Evolutionary conservation across 2,888 invertebrate species (phyloP).

Genomic region (Lithosia quadra): DNA sequence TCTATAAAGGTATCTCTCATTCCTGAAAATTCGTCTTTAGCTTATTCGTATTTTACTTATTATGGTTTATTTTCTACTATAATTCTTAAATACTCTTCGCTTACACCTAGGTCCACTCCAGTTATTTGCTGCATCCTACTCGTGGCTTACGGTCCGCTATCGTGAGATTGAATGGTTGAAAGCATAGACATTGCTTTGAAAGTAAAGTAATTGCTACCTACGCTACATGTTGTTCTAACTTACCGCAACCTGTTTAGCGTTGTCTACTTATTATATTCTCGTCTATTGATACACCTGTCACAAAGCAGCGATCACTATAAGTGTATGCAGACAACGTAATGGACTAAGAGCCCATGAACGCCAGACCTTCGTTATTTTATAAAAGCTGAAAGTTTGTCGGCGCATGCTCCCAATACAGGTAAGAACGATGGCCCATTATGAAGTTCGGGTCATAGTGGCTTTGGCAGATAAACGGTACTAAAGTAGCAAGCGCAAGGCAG

Average conservation of each 20-base stretch:
- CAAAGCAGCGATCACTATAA: conserved; percentile 34
- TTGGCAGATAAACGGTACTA: too few species aligned
- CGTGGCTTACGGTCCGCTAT: conserved; percentile 22
- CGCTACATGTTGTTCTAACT: conserved; percentile 56
- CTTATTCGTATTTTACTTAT: not conserved
- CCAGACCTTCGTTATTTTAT: too few species aligned
- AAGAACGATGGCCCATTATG: too few species aligned
- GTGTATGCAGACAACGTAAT: conserved; percentile 29
- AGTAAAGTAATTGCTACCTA: conserved; percentile 68
- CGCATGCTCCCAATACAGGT: too few species aligned
- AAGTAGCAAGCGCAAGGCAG: too few species aligned
- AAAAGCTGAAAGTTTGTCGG: too few species aligned
- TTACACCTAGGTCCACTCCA: not conserved
- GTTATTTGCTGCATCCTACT: not conserved
- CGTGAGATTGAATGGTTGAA: conserved; percentile 58
- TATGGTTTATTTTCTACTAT: not conserved
- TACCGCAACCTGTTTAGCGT: conserved; percentile 45
- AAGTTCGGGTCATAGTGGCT: too few species aligned
- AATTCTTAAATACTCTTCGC: not conserved
- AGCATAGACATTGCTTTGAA: conserved; percentile 61
- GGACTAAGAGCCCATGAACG: too few species aligned
- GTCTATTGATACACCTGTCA: conserved; percentile 51
- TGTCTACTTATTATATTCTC: conserved; percentile 47
- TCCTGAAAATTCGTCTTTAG: not conserved
- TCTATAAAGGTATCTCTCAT: not conserved